Conservation (phyloP, 2,113 vertebrate genomes). For the Amazona guildingii region DNA sequence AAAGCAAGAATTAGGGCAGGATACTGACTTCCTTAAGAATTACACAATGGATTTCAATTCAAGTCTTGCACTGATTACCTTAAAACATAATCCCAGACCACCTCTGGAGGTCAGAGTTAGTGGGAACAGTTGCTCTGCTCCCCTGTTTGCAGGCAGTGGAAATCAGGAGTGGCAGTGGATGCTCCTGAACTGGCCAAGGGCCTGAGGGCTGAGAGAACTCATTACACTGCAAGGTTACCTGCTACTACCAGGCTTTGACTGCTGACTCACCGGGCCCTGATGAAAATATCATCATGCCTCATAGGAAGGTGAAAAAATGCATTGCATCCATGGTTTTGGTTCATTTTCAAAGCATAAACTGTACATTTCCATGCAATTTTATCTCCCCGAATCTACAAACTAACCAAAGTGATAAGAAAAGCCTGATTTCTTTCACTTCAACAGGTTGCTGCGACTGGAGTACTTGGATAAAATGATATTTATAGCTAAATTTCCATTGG, state of each 20-base stretch:
- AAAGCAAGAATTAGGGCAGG: not conserved
- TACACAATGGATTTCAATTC: not conserved
- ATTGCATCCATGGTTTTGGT: not conserved
- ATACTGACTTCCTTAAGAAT: not conserved
- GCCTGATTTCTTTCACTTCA: not conserved
- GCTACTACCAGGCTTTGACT: not conserved
- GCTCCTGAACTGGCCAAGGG: not conserved
- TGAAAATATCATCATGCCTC: not conserved
- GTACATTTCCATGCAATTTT: not conserved
- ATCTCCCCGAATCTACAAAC: not conserved
- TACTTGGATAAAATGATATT: not conserved
- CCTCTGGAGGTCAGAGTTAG: not conserved
- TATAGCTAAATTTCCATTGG: not conserved
- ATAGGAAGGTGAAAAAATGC: not conserved
- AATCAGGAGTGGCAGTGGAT: accelerated
- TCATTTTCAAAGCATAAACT: not conserved
- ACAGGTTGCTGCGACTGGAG: not conserved
- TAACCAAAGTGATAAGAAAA: not conserved
- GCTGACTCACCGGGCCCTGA: not conserved
- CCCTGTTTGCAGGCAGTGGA: not conserved
- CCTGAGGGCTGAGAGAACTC: not conserved
- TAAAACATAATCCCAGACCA: not conserved
- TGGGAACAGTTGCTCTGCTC: not conserved
- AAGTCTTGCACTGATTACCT: not conserved
- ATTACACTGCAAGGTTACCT: not conserved